Conservation (phyloP, 2,888 invertebrate genomes). For the Conomelus anceps region DNA sequence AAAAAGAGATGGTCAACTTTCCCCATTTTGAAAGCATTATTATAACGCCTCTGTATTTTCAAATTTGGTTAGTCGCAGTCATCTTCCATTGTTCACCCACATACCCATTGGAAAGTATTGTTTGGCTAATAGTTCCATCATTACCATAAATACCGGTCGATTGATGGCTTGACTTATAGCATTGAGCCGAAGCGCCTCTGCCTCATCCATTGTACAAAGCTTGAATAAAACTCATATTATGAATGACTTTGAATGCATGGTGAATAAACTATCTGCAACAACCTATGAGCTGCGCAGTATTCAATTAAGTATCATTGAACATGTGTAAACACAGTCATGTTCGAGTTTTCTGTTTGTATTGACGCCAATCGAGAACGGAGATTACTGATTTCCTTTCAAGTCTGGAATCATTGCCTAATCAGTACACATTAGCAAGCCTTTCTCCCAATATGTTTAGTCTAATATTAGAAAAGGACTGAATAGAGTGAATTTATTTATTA, state of each 20-base stretch:
- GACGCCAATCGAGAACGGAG: background rate
- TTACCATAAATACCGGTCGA: background rate
- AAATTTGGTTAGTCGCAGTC: background rate
- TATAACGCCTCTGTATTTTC: background rate
- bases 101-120: background rate
- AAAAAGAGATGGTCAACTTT: background rate
- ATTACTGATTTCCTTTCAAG: background rate
- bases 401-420: background rate
- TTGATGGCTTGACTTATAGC: background rate
- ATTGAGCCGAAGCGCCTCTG: too few relatives aligned
- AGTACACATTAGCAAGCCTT: background rate
- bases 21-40: too few relatives aligned
- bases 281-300: background rate
- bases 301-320: background rate
- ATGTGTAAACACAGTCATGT: background rate
- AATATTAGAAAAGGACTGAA: background rate
- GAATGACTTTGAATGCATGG: background rate
- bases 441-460: background rate
- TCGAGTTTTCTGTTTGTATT: background rate
- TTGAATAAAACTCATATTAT: background rate
- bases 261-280: background rate
- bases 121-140: background rate
- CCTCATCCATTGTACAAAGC: background rate
- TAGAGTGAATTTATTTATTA: too few relatives aligned
- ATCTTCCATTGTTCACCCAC: background rate